Base-by-base conservation (phyloP, 2,113 vertebrate species). In the Pangasianodon gigas region DNA sequence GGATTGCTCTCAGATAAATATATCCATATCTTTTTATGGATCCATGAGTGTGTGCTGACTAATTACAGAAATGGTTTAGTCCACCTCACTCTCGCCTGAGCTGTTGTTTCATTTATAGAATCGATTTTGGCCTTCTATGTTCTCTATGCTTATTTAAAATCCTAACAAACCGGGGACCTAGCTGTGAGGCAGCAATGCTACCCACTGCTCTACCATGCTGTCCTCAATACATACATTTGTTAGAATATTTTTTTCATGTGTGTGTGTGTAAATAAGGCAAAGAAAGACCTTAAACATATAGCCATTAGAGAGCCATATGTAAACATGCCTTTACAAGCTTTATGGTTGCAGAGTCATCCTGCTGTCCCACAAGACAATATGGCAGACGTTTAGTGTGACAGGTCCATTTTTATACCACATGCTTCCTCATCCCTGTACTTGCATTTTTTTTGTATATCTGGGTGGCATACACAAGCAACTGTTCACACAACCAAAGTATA, bases 301-400 rank as follows among this genome's bases (percentile, higher is more conserved):
- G 11, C 11, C 26, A 18, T 51, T 52, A 81, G 26, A 52, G 46
- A 80, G 11, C 46, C 46, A 4, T 51, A 52, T 37, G 2, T 52
- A 81, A n/a, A 52, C 46, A 52, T 0, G 46, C 6, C 10, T 80
- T 80, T 16, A 81, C 10, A n/a, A 81, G 13, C 13, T 51, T 81
- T 75, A 75, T 2, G 18, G 71, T 6, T 37, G 67, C 13, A 71
- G 8, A 48, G 77, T 80, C 46, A 80, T 48, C 93, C 94, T 94
- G 91, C 93, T 88, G 92, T 95, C 95, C 93, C 95, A 94, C 92
- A 95, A 94, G 95, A 94, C 89, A 88, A 75, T 71, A 89, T 84
- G 69, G 71, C 88, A 92, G 94, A 95, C 94, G 95, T 51, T 74
- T 37, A 74, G 14, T 41, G 32, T 13, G 69, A 18, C 69, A 74